Evolutionary conservation across 2,113 vertebrate species (phyloP), one percentile per base, ranked within the genome.

Genomic region (Mesembrinibis cayennensis): DNA sequence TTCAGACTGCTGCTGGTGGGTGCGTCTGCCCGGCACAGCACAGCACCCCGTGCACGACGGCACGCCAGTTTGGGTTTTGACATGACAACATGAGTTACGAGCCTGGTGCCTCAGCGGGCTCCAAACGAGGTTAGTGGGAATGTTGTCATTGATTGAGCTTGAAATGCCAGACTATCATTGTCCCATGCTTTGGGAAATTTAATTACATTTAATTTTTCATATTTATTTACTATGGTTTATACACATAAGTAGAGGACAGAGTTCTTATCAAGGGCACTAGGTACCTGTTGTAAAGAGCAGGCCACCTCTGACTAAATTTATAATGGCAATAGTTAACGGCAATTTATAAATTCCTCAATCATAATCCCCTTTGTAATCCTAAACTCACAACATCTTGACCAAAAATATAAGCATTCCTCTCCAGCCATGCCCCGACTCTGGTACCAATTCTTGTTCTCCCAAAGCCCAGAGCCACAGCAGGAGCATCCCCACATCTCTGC

Each of bases 121-220:
- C 82, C 93, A 96, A 95, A 97, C 0, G 7, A 96, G 74, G 89
- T 97, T 97, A 97, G 91, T 88, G 84, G 87, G 62, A 96, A 93
- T 36, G 74, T 61, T 96, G 94, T 90, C 94, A 96, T 95, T 96
- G 93, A 93, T 55, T 93, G 96, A 95, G 78, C 89, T 93, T 27
- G 36, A 95, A 97, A 94, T 96, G 82, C 88, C 94, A 97, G 94
- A 90, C 89, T 95, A 95, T 80, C 95, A 23, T 70, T 91, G 95
- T 95, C 58, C 93, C 45, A 45, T 70, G 95, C 91, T 96, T 95
- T 93, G 50, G 62, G 92, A 95, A 94, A 97, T 97, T 73, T 96
- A 91, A 95, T 97, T 96, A 95, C 38, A 63, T 91, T 97, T 94
- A 96, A 94, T 95, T 97, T 95, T 95, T 95, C 91, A 71, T 95